Percentiles rank a stretch among this genome's conserved stretches.
Evolutionary conservation across 2,113 vertebrate species (phyloP).

Genomic region (Ptilorrhoa leucosticta): DNA sequence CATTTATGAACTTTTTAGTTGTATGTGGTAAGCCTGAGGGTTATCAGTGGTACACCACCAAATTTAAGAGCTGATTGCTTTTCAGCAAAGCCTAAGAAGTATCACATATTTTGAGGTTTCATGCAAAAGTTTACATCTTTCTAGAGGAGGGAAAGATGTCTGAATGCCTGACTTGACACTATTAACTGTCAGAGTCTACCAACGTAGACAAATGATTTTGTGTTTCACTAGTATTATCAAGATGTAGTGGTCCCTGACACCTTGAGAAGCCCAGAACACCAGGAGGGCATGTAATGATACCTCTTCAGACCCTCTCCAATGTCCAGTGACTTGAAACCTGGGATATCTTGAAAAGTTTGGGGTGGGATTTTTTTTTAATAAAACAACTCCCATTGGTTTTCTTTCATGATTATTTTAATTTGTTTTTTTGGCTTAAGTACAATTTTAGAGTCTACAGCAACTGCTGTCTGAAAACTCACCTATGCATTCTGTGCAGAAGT

Average conservation of each 20-base stretch:
- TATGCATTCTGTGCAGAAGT: neutral
- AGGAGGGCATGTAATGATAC: neutral
- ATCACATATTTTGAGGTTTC: neutral
- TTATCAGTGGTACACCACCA: neutral
- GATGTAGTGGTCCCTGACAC: neutral
- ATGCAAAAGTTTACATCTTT: neutral
- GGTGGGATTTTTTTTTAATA: neutral
- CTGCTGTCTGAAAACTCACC: neutral
- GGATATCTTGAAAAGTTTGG: neutral
- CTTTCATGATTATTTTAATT: neutral
- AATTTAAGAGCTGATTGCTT: neutral
- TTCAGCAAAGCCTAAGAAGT: neutral
- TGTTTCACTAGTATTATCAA: neutral
- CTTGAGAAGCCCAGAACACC: neutral
- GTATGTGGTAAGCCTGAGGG: neutral
- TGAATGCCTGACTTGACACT: neutral
- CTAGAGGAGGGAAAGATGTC: neutral
- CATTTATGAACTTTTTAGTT: neutral
- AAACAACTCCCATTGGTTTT: neutral
- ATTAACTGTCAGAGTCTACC: neutral
- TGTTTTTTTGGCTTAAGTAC: neutral
- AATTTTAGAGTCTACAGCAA: neutral
- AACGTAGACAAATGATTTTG: neutral
- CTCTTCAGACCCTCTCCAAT: neutral
- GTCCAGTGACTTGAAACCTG: neutral